These are phyloP conservation scores for Eristalinus sepulchralis DNA, from an alignment of 2,888 invertebrate genomes.

Conservation along the genomic window DNA sequence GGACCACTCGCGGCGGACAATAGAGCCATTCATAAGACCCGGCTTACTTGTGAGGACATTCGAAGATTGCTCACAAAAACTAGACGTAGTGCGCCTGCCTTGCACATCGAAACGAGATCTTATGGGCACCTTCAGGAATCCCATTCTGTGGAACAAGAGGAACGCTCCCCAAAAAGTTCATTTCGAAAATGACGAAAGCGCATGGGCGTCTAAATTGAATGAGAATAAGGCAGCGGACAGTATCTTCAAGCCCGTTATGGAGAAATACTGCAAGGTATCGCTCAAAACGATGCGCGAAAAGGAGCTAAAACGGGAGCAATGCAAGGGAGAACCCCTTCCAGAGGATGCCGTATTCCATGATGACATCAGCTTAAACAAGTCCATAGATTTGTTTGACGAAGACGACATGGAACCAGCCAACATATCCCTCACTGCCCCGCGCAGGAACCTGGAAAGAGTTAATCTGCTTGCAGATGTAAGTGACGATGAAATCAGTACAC, in stretches of 20 bases:
- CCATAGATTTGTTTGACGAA: conserved; percentile 75
- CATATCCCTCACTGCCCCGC: conserved; percentile 73
- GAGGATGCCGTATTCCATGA: background rate
- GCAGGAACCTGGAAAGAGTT: conserved; percentile 73
- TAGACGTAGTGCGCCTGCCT: conserved; percentile 63
- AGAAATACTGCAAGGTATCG: background rate
- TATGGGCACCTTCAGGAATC: conserved; percentile 74
- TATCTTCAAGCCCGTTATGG: conserved; percentile 33
- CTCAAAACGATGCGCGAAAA: background rate
- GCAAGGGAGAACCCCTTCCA: background rate
- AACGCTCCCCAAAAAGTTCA: conserved; percentile 70
- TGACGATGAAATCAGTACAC: conserved; percentile 66
- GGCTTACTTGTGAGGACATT: conserved; percentile 69
- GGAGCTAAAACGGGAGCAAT: background rate
- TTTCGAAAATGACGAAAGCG: conserved; percentile 72
- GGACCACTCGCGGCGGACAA: conserved; percentile 75
- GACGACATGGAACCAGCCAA: conserved; percentile 76
- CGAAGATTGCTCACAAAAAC: background rate
- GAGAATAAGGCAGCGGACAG: conserved; percentile 23
- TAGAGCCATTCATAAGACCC: conserved; percentile 74
- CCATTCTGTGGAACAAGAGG: background rate
- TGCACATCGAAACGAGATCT: conserved; percentile 70
- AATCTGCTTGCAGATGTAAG: conserved; percentile 72
- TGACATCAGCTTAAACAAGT: conserved; percentile 37
- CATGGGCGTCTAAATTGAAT: conserved; percentile 74